Conservation (phyloP, 2,113 vertebrate species). For the Danionella cerebrum region DNA sequence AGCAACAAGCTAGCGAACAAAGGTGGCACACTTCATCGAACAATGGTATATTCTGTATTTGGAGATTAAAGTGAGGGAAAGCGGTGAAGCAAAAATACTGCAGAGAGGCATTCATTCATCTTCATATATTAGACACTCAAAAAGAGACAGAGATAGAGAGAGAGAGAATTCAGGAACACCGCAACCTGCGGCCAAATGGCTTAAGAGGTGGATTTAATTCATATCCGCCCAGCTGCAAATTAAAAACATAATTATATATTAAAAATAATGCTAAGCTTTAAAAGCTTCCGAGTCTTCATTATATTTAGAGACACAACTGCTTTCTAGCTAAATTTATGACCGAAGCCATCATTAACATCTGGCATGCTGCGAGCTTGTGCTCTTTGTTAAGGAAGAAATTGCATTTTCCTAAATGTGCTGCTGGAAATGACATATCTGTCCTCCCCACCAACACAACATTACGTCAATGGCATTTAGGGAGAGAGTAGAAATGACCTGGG, state of each 20-base stretch:
- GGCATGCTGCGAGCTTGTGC: constrained; percentile 28
- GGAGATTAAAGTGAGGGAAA: neutral
- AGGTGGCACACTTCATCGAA: neutral
- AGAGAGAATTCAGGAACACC: neutral
- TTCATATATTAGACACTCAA: constrained; percentile 12
- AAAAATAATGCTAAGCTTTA: constrained; percentile 37
- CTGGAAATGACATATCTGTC: constrained; percentile 2
- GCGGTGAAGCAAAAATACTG: neutral
- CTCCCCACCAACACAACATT: constrained; percentile 13
- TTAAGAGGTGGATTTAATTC: constrained; percentile 45
- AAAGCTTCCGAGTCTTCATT: constrained; percentile 52
- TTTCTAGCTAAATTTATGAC: constrained; percentile 53
- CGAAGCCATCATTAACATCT: constrained; percentile 53
- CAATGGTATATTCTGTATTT: neutral
- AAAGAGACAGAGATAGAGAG: neutral
- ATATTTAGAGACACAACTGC: constrained; percentile 42
- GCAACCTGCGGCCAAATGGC: constrained; percentile 48
- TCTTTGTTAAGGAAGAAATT: constrained; percentile 18
- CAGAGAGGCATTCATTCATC: constrained; percentile 1
- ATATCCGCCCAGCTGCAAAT: constrained; percentile 47
- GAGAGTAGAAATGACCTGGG: constrained; percentile 4
- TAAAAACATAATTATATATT: constrained; percentile 27
- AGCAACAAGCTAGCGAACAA: neutral
- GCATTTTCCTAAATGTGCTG: constrained; percentile 1
- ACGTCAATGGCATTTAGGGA: constrained; percentile 13